A percentile compares a stretch with the other conserved stretches of the same genome.
Conservation (phyloP, 2,113 vertebrate genomes). For the Corynorhinus townsendii region DNA sequence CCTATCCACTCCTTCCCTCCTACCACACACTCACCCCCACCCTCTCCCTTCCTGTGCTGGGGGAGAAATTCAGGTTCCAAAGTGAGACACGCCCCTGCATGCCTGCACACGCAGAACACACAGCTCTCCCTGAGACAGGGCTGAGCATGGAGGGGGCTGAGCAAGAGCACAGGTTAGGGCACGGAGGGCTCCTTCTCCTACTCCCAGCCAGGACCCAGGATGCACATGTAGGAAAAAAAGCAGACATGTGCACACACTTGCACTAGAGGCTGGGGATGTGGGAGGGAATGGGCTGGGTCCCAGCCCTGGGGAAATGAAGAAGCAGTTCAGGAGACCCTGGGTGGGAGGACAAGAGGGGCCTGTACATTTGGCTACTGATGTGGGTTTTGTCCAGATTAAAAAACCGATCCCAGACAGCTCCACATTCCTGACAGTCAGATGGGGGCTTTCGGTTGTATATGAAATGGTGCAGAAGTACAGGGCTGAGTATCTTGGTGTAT, state of each 20-base stretch:
- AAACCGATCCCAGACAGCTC: background rate
- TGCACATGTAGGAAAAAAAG: background rate
- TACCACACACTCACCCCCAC: background rate
- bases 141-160: background rate
- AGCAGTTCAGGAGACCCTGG: background rate
- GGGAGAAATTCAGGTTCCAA: slow-evolving; percentile 36
- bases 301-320: background rate
- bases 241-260: background rate
- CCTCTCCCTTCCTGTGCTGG: background rate
- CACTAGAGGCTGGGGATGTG: background rate
- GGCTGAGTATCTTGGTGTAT: background rate
- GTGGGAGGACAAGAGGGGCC: background rate
- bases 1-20: slow-evolving; percentile 17
- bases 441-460: background rate
- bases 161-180: background rate
- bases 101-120: background rate
- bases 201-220: background rate
- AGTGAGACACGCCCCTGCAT: background rate
- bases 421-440: background rate
- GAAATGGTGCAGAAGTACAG: background rate
- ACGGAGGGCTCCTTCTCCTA: background rate
- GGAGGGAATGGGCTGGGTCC: background rate
- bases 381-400: slow-evolving; percentile 11
- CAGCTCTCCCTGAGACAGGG: background rate
- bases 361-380: background rate